A percentile compares a stretch with the other conserved stretches of the same genome.
Conservation (phyloP, 1,140 invertebrate genomes). For the Anastrepha ludens region DNA sequence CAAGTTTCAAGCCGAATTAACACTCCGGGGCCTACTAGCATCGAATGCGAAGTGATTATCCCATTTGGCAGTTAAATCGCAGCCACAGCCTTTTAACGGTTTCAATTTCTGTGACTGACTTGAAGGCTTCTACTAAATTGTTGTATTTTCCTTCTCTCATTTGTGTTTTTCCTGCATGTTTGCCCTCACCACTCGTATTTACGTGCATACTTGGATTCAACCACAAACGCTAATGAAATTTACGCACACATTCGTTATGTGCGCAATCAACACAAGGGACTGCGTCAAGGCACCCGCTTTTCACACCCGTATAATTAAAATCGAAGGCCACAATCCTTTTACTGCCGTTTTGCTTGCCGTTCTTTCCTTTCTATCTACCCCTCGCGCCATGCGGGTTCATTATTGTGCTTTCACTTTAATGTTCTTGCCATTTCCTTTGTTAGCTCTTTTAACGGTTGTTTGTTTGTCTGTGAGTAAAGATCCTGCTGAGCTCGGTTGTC, state of each 20-base stretch:
- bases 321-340: constrained; percentile 35
- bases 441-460: not conserved
- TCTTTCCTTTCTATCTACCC: not conserved
- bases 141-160: not conserved
- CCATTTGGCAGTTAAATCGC: constrained; percentile 1
- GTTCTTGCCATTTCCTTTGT: constrained; percentile 30
- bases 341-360: not conserved
- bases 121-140: not conserved
- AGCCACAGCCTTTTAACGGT: constrained; percentile 9
- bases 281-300: not conserved
- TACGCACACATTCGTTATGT: not conserved
- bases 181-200: not conserved
- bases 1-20: not conserved
- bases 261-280: not conserved
- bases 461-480: not conserved
- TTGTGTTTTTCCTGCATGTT: not conserved
- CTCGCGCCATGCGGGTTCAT: not conserved
- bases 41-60: not conserved
- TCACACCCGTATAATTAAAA: constrained; percentile 30
- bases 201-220: not conserved
- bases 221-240: constrained; percentile 46
- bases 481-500: not conserved
- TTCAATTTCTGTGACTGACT: not conserved
- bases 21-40: not conserved
- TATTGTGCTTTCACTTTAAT: constrained; percentile 16